Percentiles rank a stretch among this genome's conserved stretches.
These are phyloP conservation scores for Karalla daura DNA, from an alignment of 2,797 vertebrate genomes.

Conservation along the genomic window DNA sequence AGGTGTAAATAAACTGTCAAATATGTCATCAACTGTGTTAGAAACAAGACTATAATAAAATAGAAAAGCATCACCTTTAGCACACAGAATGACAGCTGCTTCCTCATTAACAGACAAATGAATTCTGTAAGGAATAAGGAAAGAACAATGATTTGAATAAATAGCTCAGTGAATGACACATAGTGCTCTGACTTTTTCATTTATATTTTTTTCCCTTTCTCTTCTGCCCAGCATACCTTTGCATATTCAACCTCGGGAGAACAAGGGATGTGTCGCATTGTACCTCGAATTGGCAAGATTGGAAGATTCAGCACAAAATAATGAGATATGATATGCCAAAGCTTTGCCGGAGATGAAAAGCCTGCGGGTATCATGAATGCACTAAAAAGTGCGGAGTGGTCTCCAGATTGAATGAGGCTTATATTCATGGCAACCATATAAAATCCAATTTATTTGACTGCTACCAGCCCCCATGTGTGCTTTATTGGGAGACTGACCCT, in stretches of 20 bases:
- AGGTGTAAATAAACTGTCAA: conserved; percentile 20
- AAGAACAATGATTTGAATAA: conserved; percentile 55
- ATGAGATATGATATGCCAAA: conserved; percentile 81
- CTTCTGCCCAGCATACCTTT: conserved; percentile 33
- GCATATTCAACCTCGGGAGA: conserved; percentile 68
- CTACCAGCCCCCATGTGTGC: conserved; percentile 47
- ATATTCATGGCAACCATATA: conserved; percentile 69
- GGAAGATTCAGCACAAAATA: conserved; percentile 80
- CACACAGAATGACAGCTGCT: conserved; percentile 8
- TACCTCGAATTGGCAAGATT: conserved; percentile 75
- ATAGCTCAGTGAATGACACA: conserved; percentile 57
- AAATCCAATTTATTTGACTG: conserved; percentile 75
- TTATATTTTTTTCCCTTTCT: conserved; percentile 12
- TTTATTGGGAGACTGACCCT: conserved; percentile 72
- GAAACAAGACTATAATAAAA: conserved; percentile 20
- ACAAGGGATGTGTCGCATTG: conserved; percentile 61
- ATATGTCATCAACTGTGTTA: background rate
- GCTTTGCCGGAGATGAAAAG: conserved; percentile 76
- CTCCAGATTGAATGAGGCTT: conserved; percentile 73
- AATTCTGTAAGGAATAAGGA: conserved; percentile 28
- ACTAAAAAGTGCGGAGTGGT: conserved; percentile 72
- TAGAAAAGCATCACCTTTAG: conserved; percentile 27
- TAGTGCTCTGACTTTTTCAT: conserved; percentile 38
- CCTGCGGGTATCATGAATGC: conserved; percentile 76
- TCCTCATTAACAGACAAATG: conserved; percentile 51